Conservation (phyloP, 2,113 vertebrate genomes). For the Tragelaphus imberbis region DNA sequence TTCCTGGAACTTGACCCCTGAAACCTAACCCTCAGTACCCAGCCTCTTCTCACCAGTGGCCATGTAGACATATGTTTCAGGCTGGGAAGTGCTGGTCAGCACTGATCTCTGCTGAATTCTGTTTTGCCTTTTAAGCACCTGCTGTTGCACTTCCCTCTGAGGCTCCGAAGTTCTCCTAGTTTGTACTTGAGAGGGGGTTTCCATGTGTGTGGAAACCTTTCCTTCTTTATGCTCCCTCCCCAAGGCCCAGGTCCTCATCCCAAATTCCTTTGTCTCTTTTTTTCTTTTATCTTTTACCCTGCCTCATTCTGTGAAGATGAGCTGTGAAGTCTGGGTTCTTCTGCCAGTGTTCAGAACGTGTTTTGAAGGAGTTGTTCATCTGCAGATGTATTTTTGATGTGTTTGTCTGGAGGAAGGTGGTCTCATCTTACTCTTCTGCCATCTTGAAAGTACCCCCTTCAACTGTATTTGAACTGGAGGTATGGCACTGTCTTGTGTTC, state of each 20-base stretch:
- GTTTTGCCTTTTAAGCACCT: not conserved
- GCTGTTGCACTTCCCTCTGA: not conserved
- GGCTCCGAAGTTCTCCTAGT: not conserved
- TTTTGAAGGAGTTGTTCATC: not conserved
- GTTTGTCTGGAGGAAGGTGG: not conserved
- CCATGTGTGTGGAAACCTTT: not conserved
- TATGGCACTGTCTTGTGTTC: not conserved
- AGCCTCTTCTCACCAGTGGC: not conserved
- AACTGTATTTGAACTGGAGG: not conserved
- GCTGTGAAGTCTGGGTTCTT: not conserved
- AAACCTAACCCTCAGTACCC: not conserved
- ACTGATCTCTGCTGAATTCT: not conserved
- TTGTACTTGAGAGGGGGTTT: not conserved
- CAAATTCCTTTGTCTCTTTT: not conserved
- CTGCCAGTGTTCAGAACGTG: not conserved
- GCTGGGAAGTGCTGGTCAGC: not conserved
- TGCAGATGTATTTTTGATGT: not conserved
- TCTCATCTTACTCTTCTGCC: not conserved
- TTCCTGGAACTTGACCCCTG: not conserved
- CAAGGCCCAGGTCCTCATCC: not conserved
- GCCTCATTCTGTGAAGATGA: not conserved
- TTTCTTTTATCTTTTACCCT: not conserved
- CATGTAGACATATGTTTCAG: not conserved
- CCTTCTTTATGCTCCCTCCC: not conserved
- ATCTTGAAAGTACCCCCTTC: not conserved